Evolutionary conservation across 2,888 invertebrate species (phyloP).

Genomic region (Gymnoscelis rufifasciata): DNA sequence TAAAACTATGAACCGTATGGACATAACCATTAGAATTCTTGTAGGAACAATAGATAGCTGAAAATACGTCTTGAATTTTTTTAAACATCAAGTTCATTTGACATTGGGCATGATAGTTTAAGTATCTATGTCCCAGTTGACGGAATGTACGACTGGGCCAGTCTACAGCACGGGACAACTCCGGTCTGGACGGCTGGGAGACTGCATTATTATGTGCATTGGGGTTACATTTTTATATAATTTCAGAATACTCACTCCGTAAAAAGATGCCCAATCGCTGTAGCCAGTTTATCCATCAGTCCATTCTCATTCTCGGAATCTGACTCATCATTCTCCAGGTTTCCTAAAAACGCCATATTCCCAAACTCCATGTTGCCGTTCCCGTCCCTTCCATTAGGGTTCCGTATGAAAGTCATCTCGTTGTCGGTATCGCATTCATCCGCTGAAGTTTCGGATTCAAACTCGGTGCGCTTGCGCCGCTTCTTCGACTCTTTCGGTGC

Average conservation of each 20-base stretch:
- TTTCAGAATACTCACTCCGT: slow-evolving; percentile 78
- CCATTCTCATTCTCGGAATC: slow-evolving; percentile 87
- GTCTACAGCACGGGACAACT: too few relatives aligned
- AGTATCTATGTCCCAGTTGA: too few relatives aligned
- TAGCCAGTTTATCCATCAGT: slow-evolving; percentile 83
- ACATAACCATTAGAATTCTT: too few relatives aligned
- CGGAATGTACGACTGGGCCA: too few relatives aligned
- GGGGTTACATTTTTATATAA: background rate
- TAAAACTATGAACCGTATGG: too few relatives aligned
- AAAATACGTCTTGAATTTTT: too few relatives aligned
- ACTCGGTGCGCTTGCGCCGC: slow-evolving; percentile 58
- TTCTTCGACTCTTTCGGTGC: slow-evolving; percentile 43
- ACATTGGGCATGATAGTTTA: too few relatives aligned
- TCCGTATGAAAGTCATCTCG: slow-evolving; percentile 80
- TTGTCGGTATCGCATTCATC: slow-evolving; percentile 79
- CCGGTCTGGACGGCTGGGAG: too few relatives aligned
- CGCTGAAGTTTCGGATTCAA: slow-evolving; percentile 78
- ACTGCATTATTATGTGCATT: too few relatives aligned
- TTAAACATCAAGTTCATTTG: too few relatives aligned
- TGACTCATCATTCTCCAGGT: slow-evolving; percentile 81
- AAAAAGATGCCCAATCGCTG: slow-evolving; percentile 87
- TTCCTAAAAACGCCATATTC: slow-evolving; percentile 71
- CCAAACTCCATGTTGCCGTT: slow-evolving; percentile 56
- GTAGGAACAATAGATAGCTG: too few relatives aligned
- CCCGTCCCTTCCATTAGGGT: slow-evolving; percentile 56